Conservation (phyloP, 64 coral and sea anemone genomes). For the Actinia equina region DNA sequence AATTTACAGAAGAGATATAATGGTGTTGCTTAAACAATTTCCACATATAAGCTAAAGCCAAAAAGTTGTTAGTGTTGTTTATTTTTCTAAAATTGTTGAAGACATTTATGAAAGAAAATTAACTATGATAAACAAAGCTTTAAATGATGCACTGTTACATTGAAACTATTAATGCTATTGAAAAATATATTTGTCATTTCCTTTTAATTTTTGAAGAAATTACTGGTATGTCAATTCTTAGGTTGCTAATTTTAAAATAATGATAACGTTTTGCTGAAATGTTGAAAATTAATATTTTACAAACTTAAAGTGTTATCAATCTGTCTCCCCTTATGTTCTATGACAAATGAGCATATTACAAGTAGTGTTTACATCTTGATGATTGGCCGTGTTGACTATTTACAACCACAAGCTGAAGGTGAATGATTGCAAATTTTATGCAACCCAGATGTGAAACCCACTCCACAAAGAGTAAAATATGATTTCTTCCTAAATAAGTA, state of each 20-base stretch:
- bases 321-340: conserved; percentile 27
- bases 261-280: conserved; percentile 26
- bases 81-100: conserved; percentile 30
- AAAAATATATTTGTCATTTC: conserved; percentile 14
- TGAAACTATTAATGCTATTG: conserved; percentile 11
- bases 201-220: conserved; percentile 3
- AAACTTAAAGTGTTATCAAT: conserved; percentile 35
- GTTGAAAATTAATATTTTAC: too few species aligned
- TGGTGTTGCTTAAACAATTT: not conserved
- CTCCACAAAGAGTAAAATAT: too few species aligned
- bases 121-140: not conserved
- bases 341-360: conserved; percentile 27
- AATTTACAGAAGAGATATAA: conserved; percentile 27
- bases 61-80: conserved; percentile 41
- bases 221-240: not conserved
- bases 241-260: conserved; percentile 21
- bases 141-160: not conserved
- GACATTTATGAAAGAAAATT: conserved; percentile 17
- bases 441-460: too few species aligned
- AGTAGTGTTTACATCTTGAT: too few species aligned
- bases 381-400: too few species aligned
- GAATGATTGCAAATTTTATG: too few species aligned
- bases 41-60: not conserved
- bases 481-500: too few species aligned
- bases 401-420: too few species aligned